Evolutionary conservation across 2,888 invertebrate genomes (phyloP), one percentile per base, ranked within the genome.

Genomic region (Lapara coniferarum): DNA sequence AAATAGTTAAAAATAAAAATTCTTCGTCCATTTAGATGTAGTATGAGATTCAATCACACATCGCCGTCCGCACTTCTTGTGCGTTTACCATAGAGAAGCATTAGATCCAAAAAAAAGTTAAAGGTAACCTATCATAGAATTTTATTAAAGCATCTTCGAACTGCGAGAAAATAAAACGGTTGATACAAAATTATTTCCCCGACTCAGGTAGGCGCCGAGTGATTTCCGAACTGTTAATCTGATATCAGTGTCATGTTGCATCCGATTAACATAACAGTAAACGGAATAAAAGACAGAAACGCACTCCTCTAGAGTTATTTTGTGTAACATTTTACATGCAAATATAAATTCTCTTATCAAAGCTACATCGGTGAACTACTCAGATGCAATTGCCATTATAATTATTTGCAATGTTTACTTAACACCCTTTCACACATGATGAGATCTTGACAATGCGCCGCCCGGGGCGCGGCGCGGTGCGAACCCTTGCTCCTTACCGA

Each of bases 391-490:
- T 90, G 89, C 87, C 86, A 91, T 92, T 90, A 90, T 93, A 93
- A 93, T 92, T 90, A 93, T 94, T 92, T 91, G 92, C 94, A 93
- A 94, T 94, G 94, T 94, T 94, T 94, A 94, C 94, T 94, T 94
- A 94, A 93, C 93, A 94, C 94, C 94, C 94, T 93, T 94, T 93
- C 90, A 91, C 92, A 91, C 91, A 90, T 94, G 93, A 94, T 83
- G 92, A 90, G 89, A 88, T 83, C 85, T 83, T 79, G 80, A 93
- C 92, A 93, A 92, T 85, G 80, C 75, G 71, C 75, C 71, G 77
- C 77, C 82, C 80, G 79, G 86, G 87, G 85, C 83, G 83, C 80
- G 79, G 85, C 87, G 85, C 83, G 83, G 80, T 74, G 67, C 72
- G 73, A 74, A 78, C 86, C 85, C 85, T 81, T 71, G 72, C 75